These are phyloP conservation scores for Cardiocondyla obscurior DNA, from an alignment of 1,140 invertebrate species.

Conservation along the genomic window DNA sequence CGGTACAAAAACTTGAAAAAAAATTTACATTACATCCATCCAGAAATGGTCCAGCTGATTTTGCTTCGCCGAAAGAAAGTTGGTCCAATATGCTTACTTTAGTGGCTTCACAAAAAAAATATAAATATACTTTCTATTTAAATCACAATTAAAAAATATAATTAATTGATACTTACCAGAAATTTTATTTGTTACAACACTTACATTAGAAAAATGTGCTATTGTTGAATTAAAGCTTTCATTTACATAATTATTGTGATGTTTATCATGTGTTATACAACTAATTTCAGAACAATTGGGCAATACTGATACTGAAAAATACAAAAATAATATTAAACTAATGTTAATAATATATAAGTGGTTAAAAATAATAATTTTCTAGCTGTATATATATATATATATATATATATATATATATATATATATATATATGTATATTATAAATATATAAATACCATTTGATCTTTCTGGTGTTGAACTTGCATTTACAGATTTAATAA, in stretches of 20 bases:
- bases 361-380: too few relatives aligned
- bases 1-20: constrained; percentile 30
- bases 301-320: constrained; percentile 15
- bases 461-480: constrained; percentile 85
- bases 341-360: too few relatives aligned
- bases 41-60: constrained; percentile 90
- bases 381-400: too few relatives aligned
- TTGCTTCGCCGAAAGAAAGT: constrained; percentile 87
- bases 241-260: constrained; percentile 47
- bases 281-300: constrained; percentile 62
- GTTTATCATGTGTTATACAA: constrained; percentile 48
- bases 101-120: constrained; percentile 15
- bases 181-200: constrained; percentile 31
- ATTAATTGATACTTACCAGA: constrained; percentile 27
- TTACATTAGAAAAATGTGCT: constrained; percentile 58
- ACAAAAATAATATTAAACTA: neutral
- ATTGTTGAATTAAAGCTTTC: constrained; percentile 50
- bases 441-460: constrained; percentile 70
- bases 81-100: constrained; percentile 79
- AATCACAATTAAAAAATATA: neutral
- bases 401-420: too few relatives aligned
- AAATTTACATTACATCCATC: constrained; percentile 90
- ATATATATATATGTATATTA: too few relatives aligned
- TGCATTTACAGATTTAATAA: constrained; percentile 84
- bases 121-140: constrained; percentile 44